A percentile compares a stretch with the other conserved stretches of the same genome.
These are phyloP conservation scores for Drosophila bocqueti DNA, from an alignment of 1,140 invertebrate species.

Conservation along the genomic window DNA sequence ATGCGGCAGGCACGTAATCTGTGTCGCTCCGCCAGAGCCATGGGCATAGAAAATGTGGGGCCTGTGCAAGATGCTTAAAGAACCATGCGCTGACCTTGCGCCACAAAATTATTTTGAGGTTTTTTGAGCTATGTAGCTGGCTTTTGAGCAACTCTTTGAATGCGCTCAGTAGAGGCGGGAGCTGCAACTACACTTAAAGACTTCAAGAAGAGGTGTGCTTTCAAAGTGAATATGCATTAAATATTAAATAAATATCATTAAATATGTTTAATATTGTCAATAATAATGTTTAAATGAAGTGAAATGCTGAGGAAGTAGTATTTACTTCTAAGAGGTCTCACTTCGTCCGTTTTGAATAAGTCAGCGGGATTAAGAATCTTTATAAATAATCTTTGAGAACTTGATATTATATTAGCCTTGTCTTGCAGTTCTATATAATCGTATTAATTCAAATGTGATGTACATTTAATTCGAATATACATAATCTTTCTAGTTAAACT, in stretches of 20 bases:
- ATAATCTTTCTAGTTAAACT: neutral
- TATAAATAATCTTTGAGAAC: neutral
- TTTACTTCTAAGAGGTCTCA: no score
- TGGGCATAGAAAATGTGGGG: conserved; percentile 40
- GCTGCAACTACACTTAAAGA: conserved; percentile 10
- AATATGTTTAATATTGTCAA: neutral
- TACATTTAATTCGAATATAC: neutral
- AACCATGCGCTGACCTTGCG: conserved; percentile 70
- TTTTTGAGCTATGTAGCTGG: conserved; percentile 14
- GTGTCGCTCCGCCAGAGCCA: conserved; percentile 53
- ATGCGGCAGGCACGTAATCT: conserved; percentile 65
- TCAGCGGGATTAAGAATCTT: neutral
- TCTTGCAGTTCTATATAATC: neutral
- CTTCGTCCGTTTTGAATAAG: neutral
- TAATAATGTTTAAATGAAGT: neutral
- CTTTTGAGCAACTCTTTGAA: conserved; percentile 30
- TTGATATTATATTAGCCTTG: neutral
- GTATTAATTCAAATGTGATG: neutral
- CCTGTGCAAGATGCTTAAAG: conserved; percentile 39
- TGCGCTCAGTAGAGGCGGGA: neutral
- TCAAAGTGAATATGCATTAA: no score
- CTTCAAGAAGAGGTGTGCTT: neutral
- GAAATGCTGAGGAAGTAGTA: no score
- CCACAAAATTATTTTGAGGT: conserved; percentile 56
- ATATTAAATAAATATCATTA: no score